phyloP scores from a whole-genome alignment of 2,113 vertebrate genomes.

The human region GRCh38 chr7:124843001-124843500 shows the following conservation, averaged over 20 bases:
- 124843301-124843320: background rate
- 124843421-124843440: background rate
- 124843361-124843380: background rate
- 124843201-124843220: background rate
- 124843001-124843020: background rate
- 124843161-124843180: background rate
- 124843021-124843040: background rate
- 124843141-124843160: background rate
- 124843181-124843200: background rate
- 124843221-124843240: background rate
- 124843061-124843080: background rate
- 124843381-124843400: background rate
- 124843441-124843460: background rate
- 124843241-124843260: background rate
- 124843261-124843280: background rate
- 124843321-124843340: background rate
- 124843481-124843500: background rate
- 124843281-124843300: background rate
- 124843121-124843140: background rate
- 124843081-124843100: background rate
- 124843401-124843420: background rate
- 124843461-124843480: background rate
- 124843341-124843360: background rate
- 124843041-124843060: background rate
- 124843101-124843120: background rate